These are phyloP conservation scores for Anabas testudineus DNA, from an alignment of 2,797 vertebrate species.

Conservation along the genomic window DNA sequence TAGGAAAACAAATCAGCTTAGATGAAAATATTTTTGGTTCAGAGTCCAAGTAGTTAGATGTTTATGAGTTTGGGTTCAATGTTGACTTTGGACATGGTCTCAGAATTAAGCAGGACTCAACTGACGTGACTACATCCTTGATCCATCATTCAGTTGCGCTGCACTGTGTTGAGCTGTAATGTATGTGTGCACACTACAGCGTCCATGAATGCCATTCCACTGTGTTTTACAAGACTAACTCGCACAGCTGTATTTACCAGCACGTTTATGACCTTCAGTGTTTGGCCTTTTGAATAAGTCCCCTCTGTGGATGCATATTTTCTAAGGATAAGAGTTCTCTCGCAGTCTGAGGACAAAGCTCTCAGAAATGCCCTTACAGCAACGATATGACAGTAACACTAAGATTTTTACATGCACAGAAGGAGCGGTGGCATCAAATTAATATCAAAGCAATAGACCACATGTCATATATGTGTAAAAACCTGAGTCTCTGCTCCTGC, in stretches of 20 bases:
- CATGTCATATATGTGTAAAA: not conserved
- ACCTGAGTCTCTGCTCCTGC: not conserved
- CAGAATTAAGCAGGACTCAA: not conserved
- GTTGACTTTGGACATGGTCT: not conserved
- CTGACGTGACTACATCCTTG: not conserved
- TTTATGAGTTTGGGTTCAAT: slow-evolving; percentile 6
- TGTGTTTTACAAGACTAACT: slow-evolving; percentile 30
- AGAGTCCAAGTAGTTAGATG: not conserved
- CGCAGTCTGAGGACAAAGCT: slow-evolving; percentile 31
- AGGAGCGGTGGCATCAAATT: slow-evolving; percentile 25
- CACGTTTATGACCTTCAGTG: slow-evolving; percentile 32
- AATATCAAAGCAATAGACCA: slow-evolving; percentile 18
- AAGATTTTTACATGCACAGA: slow-evolving; percentile 3
- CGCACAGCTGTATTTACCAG: slow-evolving; percentile 7
- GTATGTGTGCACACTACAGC: slow-evolving; percentile 3
- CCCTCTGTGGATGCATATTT: slow-evolving; percentile 35
- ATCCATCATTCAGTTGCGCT: not conserved
- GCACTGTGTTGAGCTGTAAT: slow-evolving; percentile 7
- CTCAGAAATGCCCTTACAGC: slow-evolving; percentile 12
- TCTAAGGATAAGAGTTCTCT: slow-evolving; percentile 33
- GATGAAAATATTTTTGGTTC: not conserved
- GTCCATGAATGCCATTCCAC: slow-evolving; percentile 23
- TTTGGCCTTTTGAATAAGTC: slow-evolving; percentile 29
- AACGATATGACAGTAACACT: slow-evolving; percentile 23
- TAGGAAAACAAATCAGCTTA: not conserved